Base-by-base conservation (phyloP, 2,113 vertebrate genomes). In the Pseudorectes ferrugineus region DNA sequence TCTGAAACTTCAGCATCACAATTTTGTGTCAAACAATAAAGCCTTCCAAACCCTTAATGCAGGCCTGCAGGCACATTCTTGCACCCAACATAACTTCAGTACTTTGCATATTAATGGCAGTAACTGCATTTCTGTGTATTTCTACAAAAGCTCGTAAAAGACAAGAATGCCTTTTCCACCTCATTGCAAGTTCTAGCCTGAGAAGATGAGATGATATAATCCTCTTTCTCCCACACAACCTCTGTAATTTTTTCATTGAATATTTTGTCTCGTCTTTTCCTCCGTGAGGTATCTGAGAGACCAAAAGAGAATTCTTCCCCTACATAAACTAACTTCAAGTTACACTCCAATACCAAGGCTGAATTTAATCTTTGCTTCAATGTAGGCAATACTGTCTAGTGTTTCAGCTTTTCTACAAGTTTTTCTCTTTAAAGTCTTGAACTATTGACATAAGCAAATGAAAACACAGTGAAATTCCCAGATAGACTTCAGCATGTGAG, bases 111-210 rank as follows among this genome's bases (percentile, higher is more conserved):
- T 81, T 92, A 80, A 91, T 89, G 15, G 28, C 12, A 78, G 28
- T 91, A 85, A 96, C 73, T 88, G 73, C 57, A 59, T 84, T 92
- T 84, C 81, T 91, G 29, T 91, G 65, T 87, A 78, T 48, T 82
- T 71, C 89, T 59, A 29, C 70, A 89, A 75, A 87, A 94, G n/a
- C 55, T 24, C 66, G 29, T 9, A 21, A 25, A 78, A 82, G 36
- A 84, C 61, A 84, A 63, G 55, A 59, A 24, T 74, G 63, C 7
- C 14, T 89, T 87, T 81, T 82, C 35, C 70, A 86, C 16, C 20
- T 82, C 48, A 18, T 10, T 74, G 63, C 46, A 80, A 92, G 24
- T 63, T 29, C 19, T 43, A 88, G 33, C 19, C 61, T 52, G 43
- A 90, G 54, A 88, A 45, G 26, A 73, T 36, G 38, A 85, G 42